Percentiles rank a stretch among this genome's conserved stretches.
Evolutionary conservation across 2,797 vertebrate species (phyloP).

Genomic region (Crenuchus spilurus): DNA sequence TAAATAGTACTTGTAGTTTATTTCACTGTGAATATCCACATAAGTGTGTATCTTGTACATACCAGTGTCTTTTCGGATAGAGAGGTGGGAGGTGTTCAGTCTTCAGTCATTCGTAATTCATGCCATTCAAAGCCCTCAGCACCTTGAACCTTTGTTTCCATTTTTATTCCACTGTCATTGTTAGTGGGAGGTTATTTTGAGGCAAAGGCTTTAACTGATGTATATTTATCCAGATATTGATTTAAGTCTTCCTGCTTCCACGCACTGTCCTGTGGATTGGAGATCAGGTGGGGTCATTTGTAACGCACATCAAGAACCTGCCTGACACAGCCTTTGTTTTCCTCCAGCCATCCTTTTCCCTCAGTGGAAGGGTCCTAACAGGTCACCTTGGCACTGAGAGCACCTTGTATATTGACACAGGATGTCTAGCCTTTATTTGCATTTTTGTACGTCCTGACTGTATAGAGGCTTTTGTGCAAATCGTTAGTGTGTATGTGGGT

Average conservation of each 20-base stretch:
- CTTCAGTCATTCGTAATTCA: too few relatives aligned
- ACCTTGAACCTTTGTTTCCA: not conserved
- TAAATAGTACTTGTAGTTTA: slow-evolving; percentile 43
- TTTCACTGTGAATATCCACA: slow-evolving; percentile 47
- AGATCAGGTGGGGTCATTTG: not conserved
- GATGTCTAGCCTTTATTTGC: slow-evolving; percentile 22
- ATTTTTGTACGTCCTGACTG: slow-evolving; percentile 6
- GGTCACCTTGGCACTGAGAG: slow-evolving; percentile 24
- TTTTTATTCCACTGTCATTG: too few relatives aligned
- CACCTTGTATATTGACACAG: slow-evolving; percentile 26
- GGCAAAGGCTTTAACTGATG: not conserved
- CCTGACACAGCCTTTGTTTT: not conserved
- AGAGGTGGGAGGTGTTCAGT: not conserved
- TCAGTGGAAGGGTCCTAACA: slow-evolving; percentile 18
- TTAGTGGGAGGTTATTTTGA: not conserved
- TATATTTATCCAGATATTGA: not conserved
- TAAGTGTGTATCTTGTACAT: slow-evolving; percentile 31
- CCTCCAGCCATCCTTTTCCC: not conserved
- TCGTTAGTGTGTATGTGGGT: not conserved
- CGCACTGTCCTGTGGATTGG: not conserved
- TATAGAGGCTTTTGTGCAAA: slow-evolving; percentile 27
- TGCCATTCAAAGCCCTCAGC: too few relatives aligned
- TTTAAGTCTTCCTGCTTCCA: slow-evolving; percentile 15
- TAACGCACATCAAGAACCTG: not conserved
- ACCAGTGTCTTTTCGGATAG: not conserved